Evolutionary conservation across 2,797 vertebrate genomes (phyloP).

Genomic region (Phyllotis vaccarum): DNA sequence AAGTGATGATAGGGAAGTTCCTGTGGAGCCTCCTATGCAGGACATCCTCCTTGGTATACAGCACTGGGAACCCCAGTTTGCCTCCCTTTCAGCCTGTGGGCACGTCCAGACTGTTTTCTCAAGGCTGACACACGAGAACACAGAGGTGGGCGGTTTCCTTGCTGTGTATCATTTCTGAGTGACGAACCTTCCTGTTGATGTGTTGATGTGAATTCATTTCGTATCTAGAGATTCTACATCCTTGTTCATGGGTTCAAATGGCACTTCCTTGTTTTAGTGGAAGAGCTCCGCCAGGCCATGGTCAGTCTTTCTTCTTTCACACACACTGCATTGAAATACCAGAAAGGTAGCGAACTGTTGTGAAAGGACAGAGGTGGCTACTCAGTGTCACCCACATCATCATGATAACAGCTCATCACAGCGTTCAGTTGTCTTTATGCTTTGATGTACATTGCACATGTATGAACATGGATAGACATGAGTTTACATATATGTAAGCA

Average conservation of each 20-base stretch:
- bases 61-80: too few species aligned
- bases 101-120: background rate
- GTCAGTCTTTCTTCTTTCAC: background rate
- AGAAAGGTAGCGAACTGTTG: background rate
- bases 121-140: background rate
- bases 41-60: background rate
- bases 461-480: background rate
- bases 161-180: background rate
- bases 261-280: constrained; percentile 6
- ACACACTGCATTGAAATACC: background rate
- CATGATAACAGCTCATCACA: background rate
- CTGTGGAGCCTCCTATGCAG: background rate
- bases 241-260: background rate
- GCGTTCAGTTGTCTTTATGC: background rate
- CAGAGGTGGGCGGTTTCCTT: background rate
- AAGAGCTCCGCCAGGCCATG: background rate
- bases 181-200: background rate
- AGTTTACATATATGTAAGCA: background rate
- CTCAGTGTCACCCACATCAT: background rate
- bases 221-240: background rate
- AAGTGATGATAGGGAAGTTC: background rate
- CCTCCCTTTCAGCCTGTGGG: background rate
- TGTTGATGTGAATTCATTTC: background rate
- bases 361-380: background rate
- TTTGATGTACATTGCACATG: background rate